These are phyloP conservation scores for Acanthosepion lycidas DNA, from an alignment of 2,888 invertebrate species.

Conservation along the genomic window DNA sequence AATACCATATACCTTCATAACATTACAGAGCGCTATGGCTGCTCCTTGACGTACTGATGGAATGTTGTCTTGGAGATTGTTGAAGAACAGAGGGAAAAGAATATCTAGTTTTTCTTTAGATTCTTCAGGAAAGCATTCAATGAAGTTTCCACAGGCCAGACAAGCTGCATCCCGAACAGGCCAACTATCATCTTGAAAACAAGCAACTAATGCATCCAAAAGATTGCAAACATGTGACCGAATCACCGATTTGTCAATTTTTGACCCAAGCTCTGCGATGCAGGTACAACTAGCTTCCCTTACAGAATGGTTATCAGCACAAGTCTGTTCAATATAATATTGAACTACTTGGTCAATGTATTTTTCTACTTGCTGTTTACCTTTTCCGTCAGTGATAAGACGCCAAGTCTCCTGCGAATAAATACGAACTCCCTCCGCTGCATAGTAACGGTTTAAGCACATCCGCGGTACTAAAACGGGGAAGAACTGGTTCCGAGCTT, in stretches of 20 bases:
- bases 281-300: slow-evolving; percentile 78
- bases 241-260: slow-evolving; percentile 74
- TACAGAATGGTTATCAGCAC: slow-evolving; percentile 78
- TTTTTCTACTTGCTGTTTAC: slow-evolving; percentile 76
- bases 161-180: slow-evolving; percentile 79
- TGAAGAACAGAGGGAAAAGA: slow-evolving; percentile 76
- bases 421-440: slow-evolving; percentile 78
- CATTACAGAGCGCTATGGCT: slow-evolving; percentile 76
- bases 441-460: slow-evolving; percentile 78
- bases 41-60: slow-evolving; percentile 78
- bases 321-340: slow-evolving; percentile 76
- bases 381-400: slow-evolving; percentile 75
- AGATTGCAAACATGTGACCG: slow-evolving; percentile 75
- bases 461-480: slow-evolving; percentile 76
- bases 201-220: slow-evolving; percentile 76
- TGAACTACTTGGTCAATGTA: slow-evolving; percentile 75
- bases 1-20: slow-evolving; percentile 73
- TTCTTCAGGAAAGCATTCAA: slow-evolving; percentile 77
- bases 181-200: slow-evolving; percentile 79
- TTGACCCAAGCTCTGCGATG: slow-evolving; percentile 78
- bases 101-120: slow-evolving; percentile 73
- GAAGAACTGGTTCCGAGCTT: slow-evolving; percentile 75
- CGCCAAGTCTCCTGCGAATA: slow-evolving; percentile 79
- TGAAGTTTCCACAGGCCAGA: slow-evolving; percentile 78
- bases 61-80: slow-evolving; percentile 77